Evolutionary conservation across 2,888 invertebrate genomes (phyloP).

Genomic region (Mactromeris polynyma): DNA sequence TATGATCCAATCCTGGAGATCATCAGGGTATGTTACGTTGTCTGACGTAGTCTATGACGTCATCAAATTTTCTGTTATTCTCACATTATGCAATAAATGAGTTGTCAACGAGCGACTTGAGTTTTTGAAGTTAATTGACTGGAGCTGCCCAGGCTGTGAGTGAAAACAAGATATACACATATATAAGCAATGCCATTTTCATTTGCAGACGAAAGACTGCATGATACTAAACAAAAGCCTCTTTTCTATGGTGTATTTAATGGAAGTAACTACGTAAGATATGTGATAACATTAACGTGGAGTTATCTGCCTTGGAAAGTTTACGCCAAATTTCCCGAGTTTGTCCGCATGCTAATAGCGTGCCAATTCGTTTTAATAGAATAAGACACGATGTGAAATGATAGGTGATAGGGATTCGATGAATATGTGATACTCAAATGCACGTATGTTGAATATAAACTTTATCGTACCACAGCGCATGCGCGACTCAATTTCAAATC

Average conservation of each 20-base stretch:
- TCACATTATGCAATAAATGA: too few relatives aligned
- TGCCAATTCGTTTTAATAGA: not conserved
- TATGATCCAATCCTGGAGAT: too few relatives aligned
- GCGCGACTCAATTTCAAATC: not conserved
- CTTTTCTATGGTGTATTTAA: not conserved
- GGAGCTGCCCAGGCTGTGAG: not conserved
- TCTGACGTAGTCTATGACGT: too few relatives aligned
- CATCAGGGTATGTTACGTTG: too few relatives aligned
- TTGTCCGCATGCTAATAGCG: not conserved
- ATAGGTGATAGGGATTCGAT: not conserved
- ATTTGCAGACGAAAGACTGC: not conserved
- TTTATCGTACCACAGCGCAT: not conserved
- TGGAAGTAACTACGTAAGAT: not conserved
- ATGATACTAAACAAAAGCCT: not conserved
- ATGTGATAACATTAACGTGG: not conserved
- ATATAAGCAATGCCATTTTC: not conserved
- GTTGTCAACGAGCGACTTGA: not conserved
- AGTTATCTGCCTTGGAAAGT: not conserved
- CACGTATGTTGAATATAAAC: not conserved
- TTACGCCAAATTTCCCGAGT: not conserved
- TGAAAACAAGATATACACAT: not conserved
- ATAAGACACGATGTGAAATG: slow-evolving; percentile 12
- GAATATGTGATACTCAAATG: not conserved
- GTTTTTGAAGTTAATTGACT: not conserved
- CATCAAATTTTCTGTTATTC: too few relatives aligned